Evolutionary conservation across 1,140 invertebrate species (phyloP), one percentile per base, ranked within the genome.

Genomic region (Drosophila ambigua): DNA sequence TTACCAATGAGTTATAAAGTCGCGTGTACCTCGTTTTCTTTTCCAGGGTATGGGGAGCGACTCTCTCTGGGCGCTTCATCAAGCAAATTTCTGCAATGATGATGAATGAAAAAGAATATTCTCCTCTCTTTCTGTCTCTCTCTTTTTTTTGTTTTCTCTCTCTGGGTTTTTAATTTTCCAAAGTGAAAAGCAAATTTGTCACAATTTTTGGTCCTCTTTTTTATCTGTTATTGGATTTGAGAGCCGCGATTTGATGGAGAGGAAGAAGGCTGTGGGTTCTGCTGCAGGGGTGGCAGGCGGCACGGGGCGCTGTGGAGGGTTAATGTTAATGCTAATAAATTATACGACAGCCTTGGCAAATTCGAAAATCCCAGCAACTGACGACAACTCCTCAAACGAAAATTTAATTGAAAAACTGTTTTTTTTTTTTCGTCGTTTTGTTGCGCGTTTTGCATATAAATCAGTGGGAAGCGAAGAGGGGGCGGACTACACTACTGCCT

Each of bases 301-400:
- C 35, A 44, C 8, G 28, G 54, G 23, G 28, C 43, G 13, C 23
- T 43, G 43, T 7, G 24, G 44, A 23, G 63, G 82, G 81, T 84
- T 81, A 85, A 85, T 85, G 81, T 84, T 85, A 85, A 85, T 85
- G 81, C 81, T 85, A 85, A 85, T 85, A 85, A 85, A 85, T 85
- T 85, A 85, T 85, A 87, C 76, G 77, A 76, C 73, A 85, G 81
- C 73, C 83, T 85, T 87, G 78, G 35, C 13, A 81, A 85, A 85
- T 81, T 85, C 35, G 35, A 83, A 85, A 85, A 87, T 87, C 81
- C 82, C 11, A 39, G 35, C 35, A 13, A 31, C 73, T 20, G 78
- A 72, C 78, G 81, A 87, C 82, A 87, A 69, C 66, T 39, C 74
- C 75, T 87, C 77, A 81, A 85, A 87, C 82, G 82, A 85, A 39